Conservation (phyloP, 2,113 vertebrate species). For the Formicarius rufipectus region DNA sequence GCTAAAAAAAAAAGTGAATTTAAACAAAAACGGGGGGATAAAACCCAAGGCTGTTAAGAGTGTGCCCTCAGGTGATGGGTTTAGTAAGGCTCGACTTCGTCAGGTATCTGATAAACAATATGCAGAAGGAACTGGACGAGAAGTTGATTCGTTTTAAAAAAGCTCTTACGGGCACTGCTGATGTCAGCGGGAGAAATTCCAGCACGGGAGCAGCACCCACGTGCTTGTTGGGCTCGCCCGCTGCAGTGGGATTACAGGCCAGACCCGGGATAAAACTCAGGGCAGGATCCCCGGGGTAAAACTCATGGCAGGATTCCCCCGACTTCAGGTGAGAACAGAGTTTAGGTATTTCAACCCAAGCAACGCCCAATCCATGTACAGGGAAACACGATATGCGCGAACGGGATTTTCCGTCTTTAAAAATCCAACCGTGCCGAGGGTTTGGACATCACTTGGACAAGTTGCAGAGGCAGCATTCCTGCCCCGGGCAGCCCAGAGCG, state of each 20-base stretch:
- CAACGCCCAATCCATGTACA: accelerated
- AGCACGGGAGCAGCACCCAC: accelerated
- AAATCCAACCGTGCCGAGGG: accelerated
- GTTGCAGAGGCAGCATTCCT: background rate
- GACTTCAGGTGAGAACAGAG: background rate
- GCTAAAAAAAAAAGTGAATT: accelerated
- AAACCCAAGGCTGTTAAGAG: background rate
- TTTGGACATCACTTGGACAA: accelerated
- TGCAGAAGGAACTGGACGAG: background rate
- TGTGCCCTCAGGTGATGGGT: accelerated
- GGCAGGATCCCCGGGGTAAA: too few species aligned
- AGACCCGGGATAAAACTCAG: background rate
- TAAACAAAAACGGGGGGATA: background rate
- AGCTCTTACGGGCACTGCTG: accelerated
- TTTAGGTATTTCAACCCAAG: background rate
- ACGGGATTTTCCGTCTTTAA: background rate
- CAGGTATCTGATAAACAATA: background rate
- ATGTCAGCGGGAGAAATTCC: background rate
- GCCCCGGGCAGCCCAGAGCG: background rate
- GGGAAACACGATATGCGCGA: accelerated
- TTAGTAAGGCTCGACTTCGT: background rate
- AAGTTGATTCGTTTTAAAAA: accelerated
- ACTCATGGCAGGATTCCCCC: background rate
- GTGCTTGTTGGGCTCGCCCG: accelerated
- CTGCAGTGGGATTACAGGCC: accelerated